Evolutionary conservation across 2,797 vertebrate species (phyloP).

Genomic region (Phyllotis vaccarum): DNA sequence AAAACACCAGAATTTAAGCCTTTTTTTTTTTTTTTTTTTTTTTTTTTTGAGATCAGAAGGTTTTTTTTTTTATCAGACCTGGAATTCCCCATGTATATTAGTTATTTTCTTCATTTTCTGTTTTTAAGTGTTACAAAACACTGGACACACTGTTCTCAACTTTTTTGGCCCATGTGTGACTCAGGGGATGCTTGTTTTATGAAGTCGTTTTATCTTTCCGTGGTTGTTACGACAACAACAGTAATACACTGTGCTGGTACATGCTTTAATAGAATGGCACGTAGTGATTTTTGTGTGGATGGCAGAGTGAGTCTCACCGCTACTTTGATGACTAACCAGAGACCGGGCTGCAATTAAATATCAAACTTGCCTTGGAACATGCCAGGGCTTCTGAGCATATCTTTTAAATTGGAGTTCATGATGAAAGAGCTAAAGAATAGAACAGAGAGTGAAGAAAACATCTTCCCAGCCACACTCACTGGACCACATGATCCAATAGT

Average conservation of each 20-base stretch:
- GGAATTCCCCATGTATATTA: not conserved
- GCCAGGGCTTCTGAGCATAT: not conserved
- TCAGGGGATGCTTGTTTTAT: slow-evolving; percentile 9
- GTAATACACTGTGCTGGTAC: not conserved
- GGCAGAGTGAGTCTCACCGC: not conserved
- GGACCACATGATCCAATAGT: not conserved
- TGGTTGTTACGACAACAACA: slow-evolving; percentile 54
- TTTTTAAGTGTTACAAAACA: not conserved
- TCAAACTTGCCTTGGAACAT: not conserved
- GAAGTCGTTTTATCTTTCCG: not conserved
- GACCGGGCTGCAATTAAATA: not conserved
- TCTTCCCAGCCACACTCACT: not conserved
- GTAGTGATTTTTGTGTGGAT: slow-evolving; percentile 33
- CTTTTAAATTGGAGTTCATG: not conserved
- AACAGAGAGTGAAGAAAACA: not conserved
- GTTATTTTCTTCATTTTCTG: slow-evolving; percentile 33
- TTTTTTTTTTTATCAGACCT: not conserved
- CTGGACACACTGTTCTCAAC: not conserved
- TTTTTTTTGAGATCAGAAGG: slow-evolving; percentile 1
- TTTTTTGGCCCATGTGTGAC: not conserved
- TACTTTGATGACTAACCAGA: slow-evolving; percentile 56
- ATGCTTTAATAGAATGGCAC: not conserved
- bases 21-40: too few relatives aligned
- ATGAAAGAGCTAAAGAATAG: not conserved
- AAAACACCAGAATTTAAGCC: not conserved